phyloP scores from a whole-genome alignment of 1,140 invertebrate species.

The Proales similis region DNA sequence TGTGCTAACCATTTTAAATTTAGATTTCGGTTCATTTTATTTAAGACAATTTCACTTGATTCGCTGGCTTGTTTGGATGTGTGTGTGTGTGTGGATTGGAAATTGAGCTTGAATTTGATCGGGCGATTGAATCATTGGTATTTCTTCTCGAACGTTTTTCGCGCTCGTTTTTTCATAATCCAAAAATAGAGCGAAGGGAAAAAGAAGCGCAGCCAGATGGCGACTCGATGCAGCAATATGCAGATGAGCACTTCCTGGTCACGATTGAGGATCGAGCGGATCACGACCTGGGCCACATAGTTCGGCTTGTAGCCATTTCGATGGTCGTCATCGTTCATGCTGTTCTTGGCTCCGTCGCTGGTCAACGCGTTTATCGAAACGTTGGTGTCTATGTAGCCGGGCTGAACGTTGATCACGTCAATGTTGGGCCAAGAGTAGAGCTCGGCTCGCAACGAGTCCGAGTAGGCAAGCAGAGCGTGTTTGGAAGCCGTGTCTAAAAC shows the following conservation, averaged over 20 bases:
- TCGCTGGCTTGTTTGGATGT: too few species aligned
- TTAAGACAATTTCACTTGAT: too few species aligned
- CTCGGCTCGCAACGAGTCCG: conserved; percentile 24
- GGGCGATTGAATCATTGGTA: too few species aligned
- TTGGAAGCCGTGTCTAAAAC: conserved; percentile 27
- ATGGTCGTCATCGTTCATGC: conserved; percentile 36
- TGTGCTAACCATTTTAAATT: too few species aligned
- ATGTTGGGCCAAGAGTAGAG: conserved; percentile 11
- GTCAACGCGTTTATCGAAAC: conserved; percentile 21
- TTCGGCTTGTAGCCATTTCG: conserved; percentile 14
- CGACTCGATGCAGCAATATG: conserved; percentile 6
- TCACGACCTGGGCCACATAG: conserved; percentile 24
- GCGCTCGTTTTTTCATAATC: conserved; percentile 14
- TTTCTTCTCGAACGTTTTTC: conserved; percentile 14
- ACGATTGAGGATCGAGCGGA: conserved; percentile 10
- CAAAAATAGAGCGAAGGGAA: conserved; percentile 8
- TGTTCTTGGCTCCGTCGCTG: conserved; percentile 31
- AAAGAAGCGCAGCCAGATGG: conserved; percentile 34
- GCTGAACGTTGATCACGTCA: conserved; percentile 21
- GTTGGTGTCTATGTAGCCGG: conserved; percentile 35
- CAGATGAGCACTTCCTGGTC: conserved; percentile 29
- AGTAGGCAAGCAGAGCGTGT: conserved; percentile 19
- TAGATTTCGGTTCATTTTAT: too few species aligned
- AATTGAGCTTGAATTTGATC: too few species aligned
- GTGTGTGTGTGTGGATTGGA: too few species aligned